These are phyloP conservation scores for Hecatera dysodea DNA, from an alignment of 2,888 invertebrate genomes.

Conservation along the genomic window DNA sequence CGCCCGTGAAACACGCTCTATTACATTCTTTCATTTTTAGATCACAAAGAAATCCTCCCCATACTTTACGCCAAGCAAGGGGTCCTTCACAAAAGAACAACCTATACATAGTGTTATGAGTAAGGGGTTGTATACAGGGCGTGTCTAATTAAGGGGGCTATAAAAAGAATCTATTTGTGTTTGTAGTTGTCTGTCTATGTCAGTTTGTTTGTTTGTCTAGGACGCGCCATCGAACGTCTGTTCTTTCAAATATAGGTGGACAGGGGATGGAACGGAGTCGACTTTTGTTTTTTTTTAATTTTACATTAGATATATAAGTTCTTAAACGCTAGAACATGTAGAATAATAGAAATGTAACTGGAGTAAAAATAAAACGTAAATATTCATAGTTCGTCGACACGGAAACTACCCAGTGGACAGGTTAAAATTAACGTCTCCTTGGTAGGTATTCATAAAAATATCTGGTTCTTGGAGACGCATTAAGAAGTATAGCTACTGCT, in stretches of 20 bases:
- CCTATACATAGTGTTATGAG: background rate
- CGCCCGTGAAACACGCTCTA: no score
- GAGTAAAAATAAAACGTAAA: no score
- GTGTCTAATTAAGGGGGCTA: slow-evolving; percentile 55
- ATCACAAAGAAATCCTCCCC: slow-evolving; percentile 19
- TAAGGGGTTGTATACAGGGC: slow-evolving; percentile 47
- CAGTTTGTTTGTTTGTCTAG: slow-evolving; percentile 73
- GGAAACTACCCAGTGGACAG: no score
- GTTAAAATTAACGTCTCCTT: no score
- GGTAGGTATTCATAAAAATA: no score
- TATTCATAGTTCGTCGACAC: no score
- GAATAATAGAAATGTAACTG: no score
- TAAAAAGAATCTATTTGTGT: slow-evolving; percentile 67
- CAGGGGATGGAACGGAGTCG: slow-evolving; percentile 51
- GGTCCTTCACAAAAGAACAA: slow-evolving; percentile 34
- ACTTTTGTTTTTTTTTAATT: background rate
- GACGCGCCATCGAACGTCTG: slow-evolving; percentile 59
- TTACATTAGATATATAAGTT: no score
- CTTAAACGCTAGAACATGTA: no score
- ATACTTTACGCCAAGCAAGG: slow-evolving; percentile 1
- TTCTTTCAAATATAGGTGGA: slow-evolving; percentile 51
- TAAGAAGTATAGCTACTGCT: no score
- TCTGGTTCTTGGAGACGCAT: no score
- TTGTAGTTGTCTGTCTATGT: slow-evolving; percentile 66
- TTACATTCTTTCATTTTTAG: background rate